Conservation (phyloP, 2,888 invertebrate genomes). For the Dryococelus australis region DNA sequence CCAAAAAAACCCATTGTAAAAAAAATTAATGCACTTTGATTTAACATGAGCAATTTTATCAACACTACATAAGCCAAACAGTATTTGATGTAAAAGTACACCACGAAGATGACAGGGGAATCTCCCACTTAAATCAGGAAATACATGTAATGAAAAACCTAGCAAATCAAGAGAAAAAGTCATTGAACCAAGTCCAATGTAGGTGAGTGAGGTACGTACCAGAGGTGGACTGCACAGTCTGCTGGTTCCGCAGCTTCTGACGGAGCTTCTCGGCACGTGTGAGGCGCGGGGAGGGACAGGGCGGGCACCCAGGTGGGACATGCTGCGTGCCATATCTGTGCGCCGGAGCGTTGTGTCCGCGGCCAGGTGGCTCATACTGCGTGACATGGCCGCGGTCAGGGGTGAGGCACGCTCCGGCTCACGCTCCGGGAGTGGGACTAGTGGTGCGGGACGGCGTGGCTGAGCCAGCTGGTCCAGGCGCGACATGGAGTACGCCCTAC, state of each 20-base stretch:
- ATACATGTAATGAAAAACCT: no score
- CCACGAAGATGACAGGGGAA: no score
- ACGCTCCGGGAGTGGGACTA: conserved; percentile 56
- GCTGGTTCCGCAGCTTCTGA: conserved; percentile 55
- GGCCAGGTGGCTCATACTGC: conserved; percentile 76
- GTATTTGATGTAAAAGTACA: no score
- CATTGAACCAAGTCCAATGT: neutral
- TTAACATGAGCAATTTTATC: no score
- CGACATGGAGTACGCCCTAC: conserved; percentile 94
- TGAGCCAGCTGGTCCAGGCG: conserved; percentile 86
- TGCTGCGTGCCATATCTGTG: conserved; percentile 60
- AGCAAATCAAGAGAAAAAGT: no score
- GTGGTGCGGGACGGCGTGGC: conserved; percentile 64
- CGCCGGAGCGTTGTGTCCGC: conserved; percentile 49
- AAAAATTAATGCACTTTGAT: no score
- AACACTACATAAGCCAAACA: no score
- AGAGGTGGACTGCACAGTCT: neutral
- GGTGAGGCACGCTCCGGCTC: conserved; percentile 47
- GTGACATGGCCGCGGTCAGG: conserved; percentile 63
- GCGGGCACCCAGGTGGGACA: conserved; percentile 59
- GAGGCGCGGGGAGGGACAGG: conserved; percentile 57
- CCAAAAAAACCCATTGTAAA: no score
- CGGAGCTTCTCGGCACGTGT: conserved; percentile 59
- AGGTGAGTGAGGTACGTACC: conserved; percentile 7
- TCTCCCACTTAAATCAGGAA: no score